Conservation (phyloP, 2,888 invertebrate genomes). For the Ophraella communa region DNA sequence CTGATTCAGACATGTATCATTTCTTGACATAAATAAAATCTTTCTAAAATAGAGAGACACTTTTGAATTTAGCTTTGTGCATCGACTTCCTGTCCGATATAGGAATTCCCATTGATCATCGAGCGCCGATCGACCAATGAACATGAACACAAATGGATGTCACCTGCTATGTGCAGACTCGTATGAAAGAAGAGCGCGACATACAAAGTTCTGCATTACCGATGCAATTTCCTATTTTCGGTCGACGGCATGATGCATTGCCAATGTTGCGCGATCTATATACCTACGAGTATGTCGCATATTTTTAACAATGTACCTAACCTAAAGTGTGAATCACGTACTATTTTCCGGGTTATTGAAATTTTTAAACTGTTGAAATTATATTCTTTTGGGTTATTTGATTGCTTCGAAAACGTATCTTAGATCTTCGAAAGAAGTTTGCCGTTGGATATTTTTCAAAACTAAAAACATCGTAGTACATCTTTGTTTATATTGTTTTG, state of each 20-base stretch:
- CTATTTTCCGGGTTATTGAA: conserved; percentile 30
- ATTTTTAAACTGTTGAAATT: no score
- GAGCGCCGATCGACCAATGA: conserved; percentile 4
- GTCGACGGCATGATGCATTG: conserved; percentile 39
- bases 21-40: not conserved
- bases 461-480: no score
- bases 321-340: conserved; percentile 32
- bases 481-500: no score
- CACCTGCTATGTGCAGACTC: conserved; percentile 41
- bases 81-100: conserved; percentile 2
- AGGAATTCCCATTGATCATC: conserved; percentile 40
- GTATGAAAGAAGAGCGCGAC: conserved; percentile 34
- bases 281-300: no score
- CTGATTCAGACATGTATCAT: no score
- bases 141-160: conserved; percentile 38
- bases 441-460: no score
- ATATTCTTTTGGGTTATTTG: no score
- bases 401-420: no score
- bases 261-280: conserved; percentile 34
- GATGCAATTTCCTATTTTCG: conserved; percentile 49
- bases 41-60: not conserved
- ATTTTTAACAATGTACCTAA: conserved; percentile 15
- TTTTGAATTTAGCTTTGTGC: not conserved
- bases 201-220: conserved; percentile 42
- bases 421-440: no score